Percentiles rank a stretch among this genome's conserved stretches.
phyloP scores from a whole-genome alignment of 2,797 vertebrate species.

The Gymnothorax javanicus region DNA sequence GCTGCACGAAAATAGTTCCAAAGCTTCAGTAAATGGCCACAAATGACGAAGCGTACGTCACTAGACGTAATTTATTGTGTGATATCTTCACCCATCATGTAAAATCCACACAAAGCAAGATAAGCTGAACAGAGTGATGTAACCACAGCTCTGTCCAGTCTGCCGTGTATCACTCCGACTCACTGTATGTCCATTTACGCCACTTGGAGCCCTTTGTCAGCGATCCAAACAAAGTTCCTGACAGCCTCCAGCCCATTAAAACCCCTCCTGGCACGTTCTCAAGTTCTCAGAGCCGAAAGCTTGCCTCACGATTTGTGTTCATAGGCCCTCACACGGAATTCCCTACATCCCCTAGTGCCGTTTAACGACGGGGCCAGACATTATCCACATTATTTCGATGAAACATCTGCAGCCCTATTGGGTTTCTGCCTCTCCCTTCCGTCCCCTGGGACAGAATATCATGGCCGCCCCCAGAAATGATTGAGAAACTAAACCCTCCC shows the following conservation, averaged over 20 bases:
- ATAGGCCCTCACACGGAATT: constrained; percentile 47
- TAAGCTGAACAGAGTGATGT: background rate
- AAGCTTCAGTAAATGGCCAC: background rate
- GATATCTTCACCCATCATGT: background rate
- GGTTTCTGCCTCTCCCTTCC: constrained; percentile 61
- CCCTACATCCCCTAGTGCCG: constrained; percentile 46
- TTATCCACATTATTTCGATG: constrained; percentile 70
- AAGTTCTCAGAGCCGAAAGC: constrained; percentile 28
- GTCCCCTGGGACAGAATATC: constrained; percentile 56
- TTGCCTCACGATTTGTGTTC: constrained; percentile 37
- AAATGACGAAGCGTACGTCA: background rate
- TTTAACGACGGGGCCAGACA: constrained; percentile 61
- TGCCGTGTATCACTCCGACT: background rate
- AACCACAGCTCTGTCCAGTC: background rate
- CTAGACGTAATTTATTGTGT: background rate
- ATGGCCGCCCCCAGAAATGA: constrained; percentile 65
- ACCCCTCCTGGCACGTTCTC: constrained; percentile 25
- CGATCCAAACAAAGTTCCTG: constrained; percentile 11
- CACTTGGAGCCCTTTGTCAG: background rate
- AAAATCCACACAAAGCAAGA: background rate
- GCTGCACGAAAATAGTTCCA: background rate
- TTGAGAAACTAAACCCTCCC: constrained; percentile 64
- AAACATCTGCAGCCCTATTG: constrained; percentile 79
- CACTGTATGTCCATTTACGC: background rate
- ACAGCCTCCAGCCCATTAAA: constrained; percentile 10